Evolutionary conservation across 2,888 invertebrate species (phyloP), one percentile per base, ranked within the genome.

Genomic region (Bombylius major): DNA sequence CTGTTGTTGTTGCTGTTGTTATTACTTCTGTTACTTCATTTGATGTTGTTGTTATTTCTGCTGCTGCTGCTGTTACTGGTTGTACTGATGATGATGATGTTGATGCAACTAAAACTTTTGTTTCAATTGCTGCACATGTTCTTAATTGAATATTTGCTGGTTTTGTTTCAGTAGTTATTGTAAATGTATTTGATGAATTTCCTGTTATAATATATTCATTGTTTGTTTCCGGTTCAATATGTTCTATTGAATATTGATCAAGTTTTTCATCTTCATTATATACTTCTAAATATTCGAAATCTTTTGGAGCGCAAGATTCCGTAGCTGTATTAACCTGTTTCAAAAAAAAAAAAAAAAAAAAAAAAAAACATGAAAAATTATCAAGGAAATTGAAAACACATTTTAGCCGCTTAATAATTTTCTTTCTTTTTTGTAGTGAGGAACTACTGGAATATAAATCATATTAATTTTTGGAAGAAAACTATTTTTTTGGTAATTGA

Each of bases 131-230:
- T 11, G 13, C 46, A 11, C 11, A 4, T 11, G 8, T 42, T 42
- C 12, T 7, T 11, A 42, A 42, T 14, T n/a, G 13, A 7, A 46
- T 7, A 46, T 46, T 46, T 71, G 71, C 13, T 62, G 51, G 34
- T 67, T 65, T 52, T 69, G 70, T 12, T 70, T 70, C 5, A 71
- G 34, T 61, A 4, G 57, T 44, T 12, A 56, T 45, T 4, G 53
- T 52, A 42, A 56, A 58, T 11, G 54, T 53, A 23, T 54, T 47
- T 23, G 57, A 71, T 1, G 69, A 67, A 50, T 66, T 70, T 54
- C 72, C 73, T 0, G 71, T 69, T 23, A 73, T 60, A 54, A 73
- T 73, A 50, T 68, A 73, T 51, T 73, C 73, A 59, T 67, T 70
- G 13, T 65, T 60, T 42, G 65, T 63, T 9, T 66, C 70, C 4